Percentiles rank a stretch among this genome's conserved stretches.
Conservation (phyloP, 2,113 vertebrate species). For the Rhodinocichla rosea region DNA sequence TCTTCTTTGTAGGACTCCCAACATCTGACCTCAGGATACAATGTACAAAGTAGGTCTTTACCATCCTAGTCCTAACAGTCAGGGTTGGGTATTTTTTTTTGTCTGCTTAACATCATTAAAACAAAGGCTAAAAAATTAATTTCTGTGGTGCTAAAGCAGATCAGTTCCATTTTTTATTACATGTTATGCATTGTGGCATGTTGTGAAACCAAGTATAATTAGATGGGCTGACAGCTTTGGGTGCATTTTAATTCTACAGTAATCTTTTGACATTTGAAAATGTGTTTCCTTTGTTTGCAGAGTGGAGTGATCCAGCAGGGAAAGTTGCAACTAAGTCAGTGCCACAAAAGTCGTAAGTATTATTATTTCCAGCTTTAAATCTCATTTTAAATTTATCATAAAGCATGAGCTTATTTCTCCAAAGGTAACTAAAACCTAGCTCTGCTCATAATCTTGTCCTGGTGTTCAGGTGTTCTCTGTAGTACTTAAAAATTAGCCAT, state of each 20-base stretch:
- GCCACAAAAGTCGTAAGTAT: constrained; percentile 91
- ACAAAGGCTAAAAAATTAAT: constrained; percentile 48
- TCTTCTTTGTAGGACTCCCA: constrained; percentile 85
- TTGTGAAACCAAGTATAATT: constrained; percentile 58
- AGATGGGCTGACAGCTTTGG: constrained; percentile 41
- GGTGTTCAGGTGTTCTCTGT: constrained; percentile 49
- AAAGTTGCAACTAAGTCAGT: constrained; percentile 89
- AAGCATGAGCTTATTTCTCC: constrained; percentile 11
- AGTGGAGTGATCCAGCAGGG: constrained; percentile 86
- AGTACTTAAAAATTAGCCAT: constrained; percentile 61
- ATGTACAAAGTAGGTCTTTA: constrained; percentile 88
- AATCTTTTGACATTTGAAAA: constrained; percentile 64
- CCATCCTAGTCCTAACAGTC: constrained; percentile 32
- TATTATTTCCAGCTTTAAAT: constrained; percentile 58
- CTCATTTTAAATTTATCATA: constrained; percentile 23
- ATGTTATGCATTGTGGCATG: constrained; percentile 52
- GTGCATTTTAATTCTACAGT: constrained; percentile 55
- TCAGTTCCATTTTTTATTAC: constrained; percentile 41
- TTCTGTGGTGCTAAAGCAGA: constrained; percentile 19
- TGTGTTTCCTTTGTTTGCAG: constrained; percentile 80
- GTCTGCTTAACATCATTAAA: constrained; percentile 25
- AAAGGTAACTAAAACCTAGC: constrained; percentile 26
- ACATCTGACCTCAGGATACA: constrained; percentile 91
- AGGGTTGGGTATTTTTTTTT: neutral
- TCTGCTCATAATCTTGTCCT: constrained; percentile 29